Base-by-base conservation (phyloP, 2,797 vertebrate genomes). In the Acomys russatus region DNA sequence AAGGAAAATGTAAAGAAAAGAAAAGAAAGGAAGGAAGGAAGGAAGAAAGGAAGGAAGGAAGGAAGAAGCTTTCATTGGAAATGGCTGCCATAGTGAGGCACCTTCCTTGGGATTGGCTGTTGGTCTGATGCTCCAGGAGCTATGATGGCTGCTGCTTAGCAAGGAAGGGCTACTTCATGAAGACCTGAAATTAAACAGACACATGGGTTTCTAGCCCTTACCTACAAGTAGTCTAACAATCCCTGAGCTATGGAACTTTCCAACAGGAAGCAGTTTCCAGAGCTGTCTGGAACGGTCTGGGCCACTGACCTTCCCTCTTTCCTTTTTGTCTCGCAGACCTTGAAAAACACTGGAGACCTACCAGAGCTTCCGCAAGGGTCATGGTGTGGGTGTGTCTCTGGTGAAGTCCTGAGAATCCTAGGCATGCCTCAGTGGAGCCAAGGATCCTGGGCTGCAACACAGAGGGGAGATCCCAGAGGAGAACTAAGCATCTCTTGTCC, bases 221-320 rank as follows among this genome's bases (percentile, higher is more conserved):
- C 0, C 38, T 0, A 0, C 64, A 59, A 30, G 3, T n/a, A 22
- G 6, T 33, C n/a, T 54, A 11, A 33, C 14, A 28, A 68, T 33
- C 49, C 14, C 18, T 0, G 4, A 66, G 44, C 61, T 23, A 17
- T 12, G 25, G 20, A 56, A 28, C 56, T 15, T 22, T 28, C 28
- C 9, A 49, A 17, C 11, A 2, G n/a, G 87, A 38, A 30, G 64
- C 30, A 4, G 0, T 17, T 49, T 87, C 6, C 79, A 66, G 84
- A 35, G 64, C 76, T 22, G 74, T 49, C 14, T 49, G 77, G 35
- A 38, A 63, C 25, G 1, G 9, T 20, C 59, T 0, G 11, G 74
- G 14, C 51, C 6, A 1, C 3, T 15, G 2, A 7, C 20, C 20
- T 74, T 14, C 0, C 0, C 59, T 61, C 74, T 51, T 92, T 78